phyloP scores from a whole-genome alignment of 2,797 vertebrate genomes.

The Ataeniobius toweri region DNA sequence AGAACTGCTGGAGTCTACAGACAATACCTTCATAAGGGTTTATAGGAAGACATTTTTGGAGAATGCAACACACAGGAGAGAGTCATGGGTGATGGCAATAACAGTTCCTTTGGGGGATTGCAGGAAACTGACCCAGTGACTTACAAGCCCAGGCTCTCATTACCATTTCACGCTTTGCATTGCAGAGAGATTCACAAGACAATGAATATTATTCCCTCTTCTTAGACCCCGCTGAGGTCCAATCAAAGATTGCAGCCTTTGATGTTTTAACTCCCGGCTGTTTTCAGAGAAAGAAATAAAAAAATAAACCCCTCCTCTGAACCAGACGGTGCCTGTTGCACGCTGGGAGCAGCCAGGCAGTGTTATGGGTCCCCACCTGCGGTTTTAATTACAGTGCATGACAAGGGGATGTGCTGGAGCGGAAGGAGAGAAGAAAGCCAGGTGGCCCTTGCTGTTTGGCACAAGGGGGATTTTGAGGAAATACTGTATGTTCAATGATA shows the following conservation, averaged over 20 bases:
- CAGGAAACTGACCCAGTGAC: constrained; percentile 58
- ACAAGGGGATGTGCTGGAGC: constrained; percentile 67
- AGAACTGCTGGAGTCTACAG: constrained; percentile 58
- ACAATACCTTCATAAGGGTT: constrained; percentile 59
- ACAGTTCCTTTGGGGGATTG: constrained; percentile 40
- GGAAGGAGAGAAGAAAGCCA: constrained; percentile 67
- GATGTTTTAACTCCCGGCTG: constrained; percentile 83
- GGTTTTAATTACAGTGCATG: constrained; percentile 84
- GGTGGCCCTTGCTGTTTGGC: constrained; percentile 71
- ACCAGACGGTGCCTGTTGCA: constrained; percentile 83
- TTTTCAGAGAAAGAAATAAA: constrained; percentile 54
- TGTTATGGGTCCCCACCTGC: constrained; percentile 79
- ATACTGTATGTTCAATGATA: constrained; percentile 30
- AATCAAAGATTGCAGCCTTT: constrained; percentile 79
- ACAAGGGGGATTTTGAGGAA: constrained; percentile 10
- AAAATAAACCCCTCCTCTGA: constrained; percentile 72
- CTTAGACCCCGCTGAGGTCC: constrained; percentile 68
- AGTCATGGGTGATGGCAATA: constrained; percentile 43
- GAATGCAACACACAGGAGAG: constrained; percentile 43
- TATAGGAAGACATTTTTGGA: constrained; percentile 50
- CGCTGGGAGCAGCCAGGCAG: constrained; percentile 77
- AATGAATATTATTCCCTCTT: constrained; percentile 67
- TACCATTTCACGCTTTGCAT: constrained; percentile 80
- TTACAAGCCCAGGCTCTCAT: constrained; percentile 48
- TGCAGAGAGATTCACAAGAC: constrained; percentile 76